phyloP scores from a whole-genome alignment of 2,797 vertebrate genomes.

The Pipistrellus nathusii region DNA sequence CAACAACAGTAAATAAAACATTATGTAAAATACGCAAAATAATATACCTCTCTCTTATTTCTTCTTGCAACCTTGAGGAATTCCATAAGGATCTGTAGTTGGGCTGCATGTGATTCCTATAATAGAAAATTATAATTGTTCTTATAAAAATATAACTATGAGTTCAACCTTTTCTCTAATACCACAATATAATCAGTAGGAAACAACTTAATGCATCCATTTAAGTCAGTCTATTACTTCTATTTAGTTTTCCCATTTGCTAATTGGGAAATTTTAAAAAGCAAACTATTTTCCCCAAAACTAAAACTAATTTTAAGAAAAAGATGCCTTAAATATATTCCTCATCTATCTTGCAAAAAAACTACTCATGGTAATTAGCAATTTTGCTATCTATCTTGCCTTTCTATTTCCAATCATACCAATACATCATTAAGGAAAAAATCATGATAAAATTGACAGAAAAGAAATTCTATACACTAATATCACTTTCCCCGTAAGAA shows the following conservation, averaged over 20 bases:
- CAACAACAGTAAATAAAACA: slow-evolving; percentile 53
- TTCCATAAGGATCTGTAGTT: slow-evolving; percentile 98
- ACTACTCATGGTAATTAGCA: neutral
- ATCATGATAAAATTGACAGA: neutral
- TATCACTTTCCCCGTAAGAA: neutral
- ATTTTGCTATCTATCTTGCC: neutral
- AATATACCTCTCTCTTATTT: slow-evolving; percentile 98
- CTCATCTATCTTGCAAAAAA: neutral
- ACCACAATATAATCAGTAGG: slow-evolving; percentile 17
- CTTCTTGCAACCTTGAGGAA: slow-evolving; percentile 98
- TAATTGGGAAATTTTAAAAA: slow-evolving; percentile 65
- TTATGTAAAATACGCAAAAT: slow-evolving; percentile 72
- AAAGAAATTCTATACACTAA: neutral
- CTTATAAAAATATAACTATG: slow-evolving; percentile 67
- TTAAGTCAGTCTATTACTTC: slow-evolving; percentile 41
- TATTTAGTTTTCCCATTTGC: slow-evolving; percentile 18
- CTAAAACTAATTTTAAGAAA: neutral
- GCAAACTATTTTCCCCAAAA: neutral
- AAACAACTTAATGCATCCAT: slow-evolving; percentile 34
- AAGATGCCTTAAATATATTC: neutral
- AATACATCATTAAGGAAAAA: slow-evolving; percentile 34
- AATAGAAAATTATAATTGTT: slow-evolving; percentile 80
- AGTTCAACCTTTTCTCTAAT: slow-evolving; percentile 36
- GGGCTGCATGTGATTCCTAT: slow-evolving; percentile 98
- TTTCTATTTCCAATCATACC: neutral